phyloP scores from a whole-genome alignment of 2,113 vertebrate species.

The Anguilla rostrata region DNA sequence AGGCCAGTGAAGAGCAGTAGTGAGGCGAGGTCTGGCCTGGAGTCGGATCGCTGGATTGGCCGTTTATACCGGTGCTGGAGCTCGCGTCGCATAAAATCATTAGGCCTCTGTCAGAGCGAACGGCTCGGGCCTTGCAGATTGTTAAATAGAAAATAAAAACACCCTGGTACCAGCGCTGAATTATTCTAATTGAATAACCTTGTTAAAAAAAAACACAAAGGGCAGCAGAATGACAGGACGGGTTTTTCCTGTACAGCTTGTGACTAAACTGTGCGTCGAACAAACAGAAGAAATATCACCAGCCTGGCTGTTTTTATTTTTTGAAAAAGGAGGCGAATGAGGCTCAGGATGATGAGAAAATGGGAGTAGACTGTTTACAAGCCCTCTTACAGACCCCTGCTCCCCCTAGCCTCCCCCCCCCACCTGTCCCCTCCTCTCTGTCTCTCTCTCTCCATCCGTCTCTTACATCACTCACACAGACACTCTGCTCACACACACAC shows the following conservation, averaged over 20 bases:
- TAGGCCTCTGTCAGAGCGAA: neutral
- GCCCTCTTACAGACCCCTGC: neutral
- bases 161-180: neutral
- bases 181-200: neutral
- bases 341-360: neutral
- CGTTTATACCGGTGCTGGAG: no score
- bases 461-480: neutral
- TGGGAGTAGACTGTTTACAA: neutral
- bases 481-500: conserved; percentile 25
- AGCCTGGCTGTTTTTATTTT: no score
- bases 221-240: neutral
- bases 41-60: no score
- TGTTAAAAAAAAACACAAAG: neutral
- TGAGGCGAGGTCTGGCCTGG: neutral
- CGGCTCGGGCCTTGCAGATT: neutral
- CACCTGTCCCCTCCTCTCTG: neutral
- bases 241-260: neutral
- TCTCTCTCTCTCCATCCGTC: neutral
- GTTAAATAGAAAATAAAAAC: neutral
- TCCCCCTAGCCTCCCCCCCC: neutral
- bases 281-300: neutral
- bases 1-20: no score
- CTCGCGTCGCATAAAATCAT: neutral
- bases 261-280: neutral
- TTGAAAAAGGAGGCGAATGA: no score